These are phyloP conservation scores for Ictidomys tridecemlineatus DNA, from an alignment of 2,113 vertebrate species.

Conservation along the genomic window DNA sequence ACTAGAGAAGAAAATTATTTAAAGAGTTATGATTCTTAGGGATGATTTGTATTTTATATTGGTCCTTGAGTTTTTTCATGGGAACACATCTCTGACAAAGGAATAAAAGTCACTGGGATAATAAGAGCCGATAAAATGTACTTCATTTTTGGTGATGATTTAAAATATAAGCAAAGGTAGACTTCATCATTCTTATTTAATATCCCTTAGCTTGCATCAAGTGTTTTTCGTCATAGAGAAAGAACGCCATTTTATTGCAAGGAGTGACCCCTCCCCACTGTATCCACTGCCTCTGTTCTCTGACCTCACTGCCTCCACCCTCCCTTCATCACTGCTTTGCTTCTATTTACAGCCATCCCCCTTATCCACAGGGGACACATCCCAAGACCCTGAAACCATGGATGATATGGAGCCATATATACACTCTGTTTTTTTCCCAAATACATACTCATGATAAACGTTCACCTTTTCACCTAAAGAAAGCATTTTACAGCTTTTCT, in stretches of 20 bases:
- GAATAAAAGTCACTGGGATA: not conserved
- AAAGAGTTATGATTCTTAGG: not conserved
- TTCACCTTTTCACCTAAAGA: not conserved
- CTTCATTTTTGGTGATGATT: slow-evolving; percentile 22
- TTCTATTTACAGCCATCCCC: not conserved
- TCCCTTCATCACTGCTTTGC: not conserved
- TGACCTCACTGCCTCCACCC: not conserved
- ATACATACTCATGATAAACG: not conserved
- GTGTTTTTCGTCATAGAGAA: not conserved
- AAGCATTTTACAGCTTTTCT: not conserved
- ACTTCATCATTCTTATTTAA: not conserved
- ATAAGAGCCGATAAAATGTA: not conserved
- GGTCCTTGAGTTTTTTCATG: slow-evolving; percentile 10
- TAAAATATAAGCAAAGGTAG: slow-evolving; percentile 29
- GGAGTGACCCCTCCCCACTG: fast-evolving
- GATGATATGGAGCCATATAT: no score
- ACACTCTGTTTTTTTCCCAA: not conserved
- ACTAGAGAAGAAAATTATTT: slow-evolving; percentile 32
- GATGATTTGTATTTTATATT: not conserved
- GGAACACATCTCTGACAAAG: slow-evolving; percentile 19
- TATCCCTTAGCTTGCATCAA: not conserved
- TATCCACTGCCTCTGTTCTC: fast-evolving
- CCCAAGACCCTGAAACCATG: not conserved
- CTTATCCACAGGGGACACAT: not conserved
- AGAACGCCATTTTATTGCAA: not conserved